Conservation (phyloP, 2,113 vertebrate species). For the Dendropsophus ebraccatus region DNA sequence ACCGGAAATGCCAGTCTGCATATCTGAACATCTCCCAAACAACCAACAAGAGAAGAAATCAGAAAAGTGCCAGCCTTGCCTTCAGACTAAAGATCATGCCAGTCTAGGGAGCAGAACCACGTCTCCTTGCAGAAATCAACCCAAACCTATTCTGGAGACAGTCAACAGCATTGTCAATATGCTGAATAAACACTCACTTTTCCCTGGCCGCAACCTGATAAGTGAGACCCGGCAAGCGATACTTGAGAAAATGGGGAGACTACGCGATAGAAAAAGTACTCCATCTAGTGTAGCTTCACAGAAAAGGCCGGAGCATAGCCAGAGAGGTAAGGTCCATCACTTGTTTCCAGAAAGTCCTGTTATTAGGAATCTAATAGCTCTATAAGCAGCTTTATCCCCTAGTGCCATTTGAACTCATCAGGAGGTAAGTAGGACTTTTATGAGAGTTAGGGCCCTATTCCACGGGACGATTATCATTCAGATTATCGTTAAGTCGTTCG, state of each 20-base stretch:
- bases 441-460: too few species aligned
- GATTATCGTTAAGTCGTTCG: too few species aligned
- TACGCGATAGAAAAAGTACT: conserved; percentile 73
- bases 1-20: background rate
- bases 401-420: too few species aligned
- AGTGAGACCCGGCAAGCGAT: conserved; percentile 73
- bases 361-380: too few species aligned
- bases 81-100: background rate
- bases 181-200: background rate
- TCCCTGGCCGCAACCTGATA: conserved; percentile 69
- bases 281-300: conserved; percentile 64
- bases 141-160: background rate
- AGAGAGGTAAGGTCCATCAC: background rate
- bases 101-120: background rate
- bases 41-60: background rate
- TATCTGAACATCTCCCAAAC: background rate
- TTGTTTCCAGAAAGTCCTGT: background rate
- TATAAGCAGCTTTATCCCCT: too few species aligned
- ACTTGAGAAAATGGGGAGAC: conserved; percentile 67
- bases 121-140: background rate
- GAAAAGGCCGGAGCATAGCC: conserved; percentile 13
- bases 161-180: background rate
- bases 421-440: too few species aligned
- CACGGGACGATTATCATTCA: too few species aligned
- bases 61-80: too few species aligned